Percentiles rank a stretch among this genome's conserved stretches.
These are phyloP conservation scores for Brachylomia viminalis DNA, from an alignment of 2,888 invertebrate species.

Conservation along the genomic window DNA sequence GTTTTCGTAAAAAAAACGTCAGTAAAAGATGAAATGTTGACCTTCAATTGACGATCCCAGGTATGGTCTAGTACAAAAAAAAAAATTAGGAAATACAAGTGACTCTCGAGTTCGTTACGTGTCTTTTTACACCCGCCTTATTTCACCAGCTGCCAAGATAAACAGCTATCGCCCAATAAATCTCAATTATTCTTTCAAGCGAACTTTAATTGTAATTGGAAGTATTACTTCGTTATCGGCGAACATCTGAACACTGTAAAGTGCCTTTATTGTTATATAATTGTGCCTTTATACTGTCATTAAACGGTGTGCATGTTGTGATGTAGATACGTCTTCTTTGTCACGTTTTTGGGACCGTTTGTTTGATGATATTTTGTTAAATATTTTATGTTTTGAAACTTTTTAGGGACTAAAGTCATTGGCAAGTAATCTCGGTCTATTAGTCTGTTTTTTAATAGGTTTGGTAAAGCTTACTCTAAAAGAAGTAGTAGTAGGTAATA, in stretches of 20 bases:
- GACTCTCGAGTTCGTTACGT: no score
- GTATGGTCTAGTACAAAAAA: no score
- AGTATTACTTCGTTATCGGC: constrained; percentile 55
- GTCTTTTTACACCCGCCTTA: no score
- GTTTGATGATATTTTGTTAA: constrained; percentile 23
- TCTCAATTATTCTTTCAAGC: constrained; percentile 66
- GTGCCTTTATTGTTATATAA: constrained; percentile 58
- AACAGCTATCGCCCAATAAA: constrained; percentile 67
- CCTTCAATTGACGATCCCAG: no score
- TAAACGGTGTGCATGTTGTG: constrained; percentile 28
- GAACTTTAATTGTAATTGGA: constrained; percentile 64
- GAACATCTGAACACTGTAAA: constrained; percentile 52
- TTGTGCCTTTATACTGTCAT: constrained; percentile 50
- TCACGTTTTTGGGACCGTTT: constrained; percentile 32
- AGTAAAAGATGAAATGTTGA: no score
- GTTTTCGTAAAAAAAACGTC: no score
- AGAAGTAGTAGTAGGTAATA: no score
- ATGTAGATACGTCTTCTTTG: constrained; percentile 32
- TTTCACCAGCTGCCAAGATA: no score
- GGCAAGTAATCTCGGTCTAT: neutral
- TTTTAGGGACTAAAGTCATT: neutral
- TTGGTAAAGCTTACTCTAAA: no score
- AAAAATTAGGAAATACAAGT: no score
- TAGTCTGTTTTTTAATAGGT: neutral
- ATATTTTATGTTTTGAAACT: constrained; percentile 2